Evolutionary conservation across 2,797 vertebrate genomes (phyloP), one percentile per base, ranked within the genome.

Genomic region (Lacerta agilis): DNA sequence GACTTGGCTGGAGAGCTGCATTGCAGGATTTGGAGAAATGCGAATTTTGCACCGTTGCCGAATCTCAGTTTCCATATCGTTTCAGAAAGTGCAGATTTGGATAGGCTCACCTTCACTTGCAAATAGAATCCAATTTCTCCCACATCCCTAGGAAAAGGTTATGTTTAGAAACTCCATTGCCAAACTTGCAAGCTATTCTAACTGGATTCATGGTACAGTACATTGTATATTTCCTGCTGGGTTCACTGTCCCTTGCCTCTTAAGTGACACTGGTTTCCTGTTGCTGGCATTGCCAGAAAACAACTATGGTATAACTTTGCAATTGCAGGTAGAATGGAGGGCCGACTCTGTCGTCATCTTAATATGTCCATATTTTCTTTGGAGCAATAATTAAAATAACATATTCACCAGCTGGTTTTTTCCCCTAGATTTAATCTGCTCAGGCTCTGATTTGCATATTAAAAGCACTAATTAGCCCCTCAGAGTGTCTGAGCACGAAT

Each of bases 401-500:
- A 97, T 98, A 98, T 98, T 99, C 98, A 98, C 98, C 98, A 98
- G 98, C 98, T 99, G 98, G 97, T 97, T 98, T 97, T 98, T 98
- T 97, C 94, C 93, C 82, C 95, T 93, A 95, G 96, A 97, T 97
- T 96, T 98, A 98, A 99, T 99, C 98, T 98, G 98, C 97, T 98
- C 97, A 96, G 94, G 96, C 97, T 97, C 98, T 98, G 97, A 99
- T 99, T 99, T 99, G 97, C 98, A 99, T 99, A 99, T 98, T 98
- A 98, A 99, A 98, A 99, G 98, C 98, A 98, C 98, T 99, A 99
- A 99, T 99, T 98, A 99, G 98, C 98, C 98, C 98, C 98, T 98
- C 97, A 96, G 98, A 98, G 98, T 97, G 97, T 97, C 97, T 94
- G 92, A 96, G 97, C 96, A 97, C 95, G 96, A 94, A 97, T 97